These are phyloP conservation scores for Gila robusta DNA, from an alignment of 2,797 vertebrate species.

Conservation along the genomic window DNA sequence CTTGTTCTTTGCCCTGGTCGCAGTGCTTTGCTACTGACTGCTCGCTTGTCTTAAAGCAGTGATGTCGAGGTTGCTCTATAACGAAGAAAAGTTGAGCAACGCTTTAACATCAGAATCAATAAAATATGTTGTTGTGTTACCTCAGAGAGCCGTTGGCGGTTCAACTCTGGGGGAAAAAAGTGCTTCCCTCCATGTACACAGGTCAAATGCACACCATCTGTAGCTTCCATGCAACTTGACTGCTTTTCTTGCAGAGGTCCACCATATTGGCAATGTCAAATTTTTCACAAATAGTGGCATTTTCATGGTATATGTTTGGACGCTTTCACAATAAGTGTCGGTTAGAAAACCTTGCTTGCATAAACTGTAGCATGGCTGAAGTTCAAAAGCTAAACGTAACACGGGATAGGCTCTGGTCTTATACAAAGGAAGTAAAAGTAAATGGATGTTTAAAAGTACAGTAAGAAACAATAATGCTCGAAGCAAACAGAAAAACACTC, in stretches of 20 bases:
- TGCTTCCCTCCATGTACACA: conserved; percentile 82
- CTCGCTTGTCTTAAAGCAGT: conserved; percentile 19
- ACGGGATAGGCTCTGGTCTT: neutral
- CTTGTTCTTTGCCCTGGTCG: conserved; percentile 66
- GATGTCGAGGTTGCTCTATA: conserved; percentile 24
- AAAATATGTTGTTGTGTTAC: conserved; percentile 24
- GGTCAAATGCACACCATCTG: conserved; percentile 39
- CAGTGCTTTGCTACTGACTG: conserved; percentile 9
- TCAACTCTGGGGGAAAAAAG: conserved; percentile 75
- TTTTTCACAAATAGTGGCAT: conserved; percentile 1
- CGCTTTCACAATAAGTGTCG: neutral
- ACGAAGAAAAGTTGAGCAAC: conserved; percentile 19
- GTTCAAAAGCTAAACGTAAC: neutral
- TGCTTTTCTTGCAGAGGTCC: neutral
- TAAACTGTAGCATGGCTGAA: conserved; percentile 26
- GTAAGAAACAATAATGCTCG: conserved; percentile 6
- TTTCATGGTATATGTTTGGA: conserved; percentile 11
- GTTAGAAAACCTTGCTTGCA: neutral
- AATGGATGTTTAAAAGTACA: conserved; percentile 4
- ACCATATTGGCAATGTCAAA: conserved; percentile 8
- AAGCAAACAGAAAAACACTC: conserved; percentile 24
- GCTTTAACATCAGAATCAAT: conserved; percentile 31
- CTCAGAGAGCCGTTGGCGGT: conserved; percentile 43
- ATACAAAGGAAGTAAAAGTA: neutral
- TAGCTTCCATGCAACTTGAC: conserved; percentile 52